Conservation (phyloP, 2,888 invertebrate genomes). For the Chrysodeixis includens region DNA sequence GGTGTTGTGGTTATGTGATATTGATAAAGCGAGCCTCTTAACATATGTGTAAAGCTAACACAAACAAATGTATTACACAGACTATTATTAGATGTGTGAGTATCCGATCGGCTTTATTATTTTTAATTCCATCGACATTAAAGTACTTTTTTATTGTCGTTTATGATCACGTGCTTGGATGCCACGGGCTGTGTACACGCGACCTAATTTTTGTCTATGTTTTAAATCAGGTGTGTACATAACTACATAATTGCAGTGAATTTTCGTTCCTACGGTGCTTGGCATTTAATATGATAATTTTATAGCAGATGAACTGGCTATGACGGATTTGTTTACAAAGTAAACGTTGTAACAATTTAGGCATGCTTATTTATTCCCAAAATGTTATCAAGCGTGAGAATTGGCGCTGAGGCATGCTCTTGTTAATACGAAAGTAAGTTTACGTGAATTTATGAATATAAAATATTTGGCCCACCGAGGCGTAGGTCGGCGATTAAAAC, state of each 20-base stretch:
- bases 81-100: slow-evolving; percentile 28
- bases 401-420: slow-evolving; percentile 13
- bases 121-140: slow-evolving; percentile 49
- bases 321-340: slow-evolving; percentile 18
- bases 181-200: slow-evolving; percentile 41
- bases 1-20: slow-evolving; percentile 31
- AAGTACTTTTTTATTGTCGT: slow-evolving; percentile 36
- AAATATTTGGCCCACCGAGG: slow-evolving; percentile 11
- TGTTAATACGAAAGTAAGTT: slow-evolving; percentile 10
- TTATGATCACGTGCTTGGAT: slow-evolving; percentile 42
- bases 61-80: slow-evolving; percentile 19
- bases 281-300: slow-evolving; percentile 23
- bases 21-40: slow-evolving; percentile 46
- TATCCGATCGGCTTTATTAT: slow-evolving; percentile 40
- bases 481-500: slow-evolving; percentile 15
- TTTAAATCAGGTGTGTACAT: slow-evolving; percentile 35
- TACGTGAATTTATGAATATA: slow-evolving; percentile 25
- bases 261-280: slow-evolving; percentile 18
- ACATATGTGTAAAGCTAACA: slow-evolving; percentile 25
- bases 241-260: slow-evolving; percentile 22
- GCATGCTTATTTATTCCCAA: not conserved
- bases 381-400: slow-evolving; percentile 17
- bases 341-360: not conserved
- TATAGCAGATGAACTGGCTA: slow-evolving; percentile 12
- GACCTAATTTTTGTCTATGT: slow-evolving; percentile 50